Evolutionary conservation across 1,140 invertebrate genomes (phyloP), one percentile per base, ranked within the genome.

Genomic region (Heliothis virescens): DNA sequence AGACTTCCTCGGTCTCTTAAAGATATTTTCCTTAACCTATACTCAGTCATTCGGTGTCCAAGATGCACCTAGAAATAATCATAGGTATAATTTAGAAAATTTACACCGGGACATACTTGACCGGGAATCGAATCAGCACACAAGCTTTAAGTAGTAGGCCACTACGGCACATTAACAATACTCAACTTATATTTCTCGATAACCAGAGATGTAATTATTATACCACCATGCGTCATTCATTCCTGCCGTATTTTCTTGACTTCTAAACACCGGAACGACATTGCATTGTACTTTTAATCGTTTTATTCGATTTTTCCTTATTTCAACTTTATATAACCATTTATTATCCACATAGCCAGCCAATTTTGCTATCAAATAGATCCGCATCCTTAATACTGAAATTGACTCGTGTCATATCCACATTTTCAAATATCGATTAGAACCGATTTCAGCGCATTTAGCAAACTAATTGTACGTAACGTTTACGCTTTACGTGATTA

Each of bases 371-470:
- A 2, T 69, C 9, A 29, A 52, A 29, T 26, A 13, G 7, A 52
- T 26, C 18, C 65, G 69, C 21, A 72, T 72, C 52, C 69, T 72
- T 26, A n/a, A 52, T 71, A 71, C 53, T 72, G 52, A 53, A 29
- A n/a, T 55, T 16, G 67, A 55, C 52, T 72, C 52, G 5, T 57
- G 69, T 72, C 69, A 57, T 72, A 72, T 72, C 69, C n/a, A 57
- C 29, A 57, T 41, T 72, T 72, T 72, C 52, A 72, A 72, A 72
- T 29, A 55, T 41, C 53, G 13, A 18, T 57, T 72, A 57, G 12
- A 57, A 29, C 9, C 52, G 41, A 18, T 72, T 72, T 72, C 10
- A 57, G 15, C 29, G 29, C 52, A 41, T 57, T 72, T 72, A 72
- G 52, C 52, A 11, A 72, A 41, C 15, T 72, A 72, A 72, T 72